Evolutionary conservation across 2,797 vertebrate species (phyloP), one percentile per base, ranked within the genome.

Genomic region (Gallirallus australis): DNA sequence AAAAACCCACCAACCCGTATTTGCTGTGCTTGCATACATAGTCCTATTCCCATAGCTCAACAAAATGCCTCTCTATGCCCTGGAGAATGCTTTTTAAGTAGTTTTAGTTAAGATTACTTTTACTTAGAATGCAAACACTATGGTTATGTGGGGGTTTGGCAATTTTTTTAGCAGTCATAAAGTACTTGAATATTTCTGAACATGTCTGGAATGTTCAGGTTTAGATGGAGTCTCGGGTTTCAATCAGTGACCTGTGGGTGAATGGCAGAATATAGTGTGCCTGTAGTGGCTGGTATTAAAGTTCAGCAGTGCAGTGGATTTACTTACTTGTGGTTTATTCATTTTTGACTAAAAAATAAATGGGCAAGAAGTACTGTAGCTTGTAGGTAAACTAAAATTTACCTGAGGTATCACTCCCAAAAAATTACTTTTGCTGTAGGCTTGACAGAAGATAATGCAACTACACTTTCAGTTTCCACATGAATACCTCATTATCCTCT

Each of bases 71-170:
- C 84, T 31, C 30, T 85, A 5, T 47, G 39, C 56, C 30, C 35
- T 24, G 28, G 50, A 31, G 23, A 78, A 90, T 57, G 42, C 2
- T 28, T 61, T 91, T 54, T 73, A 94, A 90, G 13, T 23, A 42
- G 12, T 83, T 54, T 93, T 95, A 94, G 47, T 82, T 47, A 79
- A 91, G 45, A 69, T 60, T 85, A 73, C 68, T 96, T 94, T 60
- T 85, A 73, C 68, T 96, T 94, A 94, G 92, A 82, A 95, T 86
- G 8, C 14, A 76, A 71, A 21, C 11, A 7, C 54, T 57, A 25
- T 61, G 80, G 35, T 48, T 93, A 95, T 6, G 24, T 75, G n/a
- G 54, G 5, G 12, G 42, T 82, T 88, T 64, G 28, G 21, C 13
- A 83, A 88, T 71, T 27, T 6, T 53, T 64, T 87, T 79, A 66